Evolutionary conservation across 2,113 vertebrate species (phyloP).

Genomic region (Periophthalmodon schlosseri): DNA sequence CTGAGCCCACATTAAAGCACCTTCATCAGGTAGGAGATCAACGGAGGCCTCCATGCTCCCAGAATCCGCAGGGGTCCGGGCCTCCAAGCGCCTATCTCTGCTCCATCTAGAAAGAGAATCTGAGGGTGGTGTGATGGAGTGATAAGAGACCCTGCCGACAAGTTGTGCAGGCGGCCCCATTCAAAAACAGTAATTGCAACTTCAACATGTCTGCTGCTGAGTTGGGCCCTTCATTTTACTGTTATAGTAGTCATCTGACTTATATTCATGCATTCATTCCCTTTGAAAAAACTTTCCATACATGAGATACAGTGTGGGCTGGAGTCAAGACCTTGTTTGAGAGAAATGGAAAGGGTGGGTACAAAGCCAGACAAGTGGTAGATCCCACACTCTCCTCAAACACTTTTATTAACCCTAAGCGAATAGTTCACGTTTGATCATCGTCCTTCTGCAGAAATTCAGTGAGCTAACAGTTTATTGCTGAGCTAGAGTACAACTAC

Average conservation of each 20-base stretch:
- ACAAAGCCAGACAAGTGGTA: slow-evolving; percentile 23
- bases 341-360: slow-evolving; percentile 45
- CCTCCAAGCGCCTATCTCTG: slow-evolving; percentile 75
- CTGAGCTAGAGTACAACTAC: slow-evolving; percentile 40
- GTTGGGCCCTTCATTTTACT: slow-evolving; percentile 37
- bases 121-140: slow-evolving; percentile 74
- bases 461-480: not conserved
- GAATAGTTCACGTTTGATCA: not conserved
- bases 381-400: slow-evolving; percentile 15
- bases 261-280: slow-evolving; percentile 18
- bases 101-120: slow-evolving; percentile 83
- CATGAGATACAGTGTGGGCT: slow-evolving; percentile 40
- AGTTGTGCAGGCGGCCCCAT: slow-evolving; percentile 66
- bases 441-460: not conserved
- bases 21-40: slow-evolving; percentile 76
- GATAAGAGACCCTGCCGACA: slow-evolving; percentile 75
- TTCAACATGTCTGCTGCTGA: slow-evolving; percentile 44
- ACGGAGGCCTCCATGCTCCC: slow-evolving; percentile 70
- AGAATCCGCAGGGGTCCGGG: slow-evolving; percentile 74
- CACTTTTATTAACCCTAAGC: slow-evolving; percentile 4
- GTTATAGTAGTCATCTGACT: slow-evolving; percentile 41
- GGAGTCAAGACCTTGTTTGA: slow-evolving; percentile 39
- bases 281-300: slow-evolving; percentile 38
- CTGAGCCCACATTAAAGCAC: slow-evolving; percentile 76
- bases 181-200: slow-evolving; percentile 48